Conservation (phyloP, 2,888 invertebrate species). For the Cheilosia pagana region DNA sequence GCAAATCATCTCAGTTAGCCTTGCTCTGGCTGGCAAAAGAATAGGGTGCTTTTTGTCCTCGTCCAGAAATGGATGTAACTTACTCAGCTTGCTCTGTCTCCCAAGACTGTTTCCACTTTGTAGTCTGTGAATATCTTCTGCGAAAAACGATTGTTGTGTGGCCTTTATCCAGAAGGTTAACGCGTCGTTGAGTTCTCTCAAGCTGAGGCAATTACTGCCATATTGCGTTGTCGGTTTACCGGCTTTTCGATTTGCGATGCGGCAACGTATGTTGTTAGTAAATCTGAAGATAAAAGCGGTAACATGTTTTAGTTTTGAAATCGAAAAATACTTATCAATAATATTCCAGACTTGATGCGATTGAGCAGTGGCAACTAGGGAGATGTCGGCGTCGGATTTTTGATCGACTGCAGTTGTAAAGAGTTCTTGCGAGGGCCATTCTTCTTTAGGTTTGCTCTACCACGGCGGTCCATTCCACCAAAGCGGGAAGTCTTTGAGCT, state of each 20-base stretch:
- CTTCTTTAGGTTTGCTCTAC: neutral
- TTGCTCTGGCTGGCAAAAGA: neutral
- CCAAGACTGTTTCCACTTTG: neutral
- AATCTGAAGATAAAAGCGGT: conserved; percentile 16
- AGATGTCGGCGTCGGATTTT: neutral
- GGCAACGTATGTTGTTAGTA: neutral
- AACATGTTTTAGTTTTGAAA: neutral
- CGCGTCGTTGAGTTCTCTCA: conserved; percentile 4
- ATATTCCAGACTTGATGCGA: conserved; percentile 1
- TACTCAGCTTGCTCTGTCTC: neutral
- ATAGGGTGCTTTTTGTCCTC: conserved; percentile 7
- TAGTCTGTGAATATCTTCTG: neutral
- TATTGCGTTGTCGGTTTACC: no score
- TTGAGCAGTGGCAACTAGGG: neutral
- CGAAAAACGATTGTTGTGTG: neutral
- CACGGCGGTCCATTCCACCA: conserved; percentile 1
- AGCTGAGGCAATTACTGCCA: neutral
- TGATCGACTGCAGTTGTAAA: neutral
- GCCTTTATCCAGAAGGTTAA: neutral
- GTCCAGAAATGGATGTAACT: conserved; percentile 11
- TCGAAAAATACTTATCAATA: conserved; percentile 2
- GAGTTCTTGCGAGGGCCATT: neutral
- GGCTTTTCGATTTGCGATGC: neutral
- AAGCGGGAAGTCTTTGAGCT: neutral
- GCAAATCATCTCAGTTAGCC: neutral